phyloP scores from a whole-genome alignment of 92 coral and sea anemone genomes.

The Zoanthus sociatus region DNA sequence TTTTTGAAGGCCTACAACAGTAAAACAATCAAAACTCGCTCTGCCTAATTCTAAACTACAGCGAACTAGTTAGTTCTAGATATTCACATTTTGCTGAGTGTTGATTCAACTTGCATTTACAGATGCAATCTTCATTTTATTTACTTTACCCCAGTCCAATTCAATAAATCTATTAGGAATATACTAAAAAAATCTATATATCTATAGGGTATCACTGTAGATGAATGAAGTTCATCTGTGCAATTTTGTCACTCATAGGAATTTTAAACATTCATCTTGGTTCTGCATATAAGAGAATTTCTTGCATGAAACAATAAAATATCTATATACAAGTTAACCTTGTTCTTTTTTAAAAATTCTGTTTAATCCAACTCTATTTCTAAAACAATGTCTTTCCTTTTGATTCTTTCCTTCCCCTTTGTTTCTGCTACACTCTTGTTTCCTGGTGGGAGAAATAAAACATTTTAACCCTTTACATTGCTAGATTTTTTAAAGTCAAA shows the following conservation, averaged over 20 bases:
- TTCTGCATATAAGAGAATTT: not conserved
- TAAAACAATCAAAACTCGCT: not conserved
- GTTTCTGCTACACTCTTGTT: not conserved
- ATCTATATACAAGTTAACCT: constrained; percentile 15
- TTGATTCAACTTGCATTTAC: not conserved
- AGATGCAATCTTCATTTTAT: too few species aligned
- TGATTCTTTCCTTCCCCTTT: not conserved
- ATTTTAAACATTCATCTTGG: not conserved
- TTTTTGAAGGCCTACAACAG: not conserved
- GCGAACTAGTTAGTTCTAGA: too few species aligned
- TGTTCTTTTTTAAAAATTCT: not conserved
- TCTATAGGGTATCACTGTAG: not conserved
- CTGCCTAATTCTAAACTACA: not conserved
- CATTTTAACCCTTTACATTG: not conserved
- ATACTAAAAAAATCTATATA: not conserved
- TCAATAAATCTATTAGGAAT: not conserved
- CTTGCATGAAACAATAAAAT: constrained; percentile 22
- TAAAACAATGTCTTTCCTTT: constrained; percentile 1
- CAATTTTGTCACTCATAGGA: not conserved
- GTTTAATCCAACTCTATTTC: not conserved
- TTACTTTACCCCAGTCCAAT: not conserved
- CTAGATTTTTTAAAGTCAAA: too few species aligned
- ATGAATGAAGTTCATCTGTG: not conserved
- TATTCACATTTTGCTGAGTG: not conserved
- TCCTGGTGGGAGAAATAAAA: not conserved